Evolutionary conservation across 2,797 vertebrate species (phyloP), one percentile per base, ranked within the genome.

Genomic region (Gymnothorax reevesii): DNA sequence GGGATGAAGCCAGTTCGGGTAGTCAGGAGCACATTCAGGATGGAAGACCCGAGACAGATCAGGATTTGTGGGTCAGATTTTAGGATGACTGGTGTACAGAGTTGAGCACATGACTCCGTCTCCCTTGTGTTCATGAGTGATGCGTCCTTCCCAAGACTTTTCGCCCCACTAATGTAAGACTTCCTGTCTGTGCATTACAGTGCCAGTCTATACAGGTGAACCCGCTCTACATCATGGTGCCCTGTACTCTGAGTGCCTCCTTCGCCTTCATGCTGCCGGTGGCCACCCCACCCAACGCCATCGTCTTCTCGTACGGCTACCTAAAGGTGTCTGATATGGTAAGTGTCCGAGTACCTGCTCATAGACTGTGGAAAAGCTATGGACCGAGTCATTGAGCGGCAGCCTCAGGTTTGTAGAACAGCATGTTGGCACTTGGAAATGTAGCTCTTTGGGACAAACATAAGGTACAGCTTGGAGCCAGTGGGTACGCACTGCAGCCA

Each of bases 201-300:
- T 95, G 96, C 2, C 92, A 95, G 85, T 95, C 97, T 15, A 94
- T 98, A 0, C 87, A 86, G n/a, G 64, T 99, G 91, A 97, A 99
- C 71, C 98, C 98, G 0, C 91, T 99, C 27, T 98, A 98, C 4
- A 89, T 98, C 84, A 98, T 99, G 97, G 91, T 99, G 27, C 97
- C 98, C 12, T 95, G 95, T 87, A 97, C 97, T 0, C 95, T 99
- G 88, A 97, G 97, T 1, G 93, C 97, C 0, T 98, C 98, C 27
- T 97, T 98, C 27, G 97, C 98, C 91, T 99, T 98, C 94, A 98
- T 98, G 97, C 89, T 99, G 33, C 98, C 98, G 0, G 97, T 98
- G 89, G 98, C 97, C 88, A 99, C 98, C 0, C 97, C 98, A 0
- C 98, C 97, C 0, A 99, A 99, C 0, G 97, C 98, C 49, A 98